Base-by-base conservation (phyloP, 2,797 vertebrate species). In the Pseudochromis fuscus region DNA sequence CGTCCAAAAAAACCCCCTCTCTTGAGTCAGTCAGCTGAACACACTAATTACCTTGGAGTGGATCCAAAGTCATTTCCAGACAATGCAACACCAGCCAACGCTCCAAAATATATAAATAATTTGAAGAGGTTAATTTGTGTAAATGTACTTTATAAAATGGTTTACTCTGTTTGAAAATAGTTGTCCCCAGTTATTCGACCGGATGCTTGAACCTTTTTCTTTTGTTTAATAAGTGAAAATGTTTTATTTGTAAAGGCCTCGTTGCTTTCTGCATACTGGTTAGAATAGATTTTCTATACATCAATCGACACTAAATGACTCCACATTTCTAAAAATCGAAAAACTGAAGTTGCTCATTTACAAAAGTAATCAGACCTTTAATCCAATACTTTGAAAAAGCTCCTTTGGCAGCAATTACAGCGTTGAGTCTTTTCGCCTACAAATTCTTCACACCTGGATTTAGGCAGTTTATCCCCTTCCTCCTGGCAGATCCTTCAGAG, bases 41-140 rank as follows among this genome's bases (percentile, higher is more conserved):
- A 49, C 60, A 67, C 49, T 74, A 77, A 83, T 88, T 85, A 49
- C 60, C 24, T 75, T 85, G 81, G 75, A 82, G 40, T 45, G 31
- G 30, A 45, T 65, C 63, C 80, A 79, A 72, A 77, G 75, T 28
- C 21, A 66, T 58, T 65, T 72, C 40, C 67, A 48, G 51, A 61
- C 60, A 61, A 72, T 37, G 49, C 69, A 75, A 67, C 49, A 72
- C 46, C n/a, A 40, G 31, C 45, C 53, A 51, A 25, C 30, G 61
- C 67, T 67, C 46, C 51, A 24, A 27, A 50, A 56, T 51, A 27
- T 18, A 35, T 3, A 23, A 63, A 31, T 73, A 4, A 51, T 40
- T 49, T 65, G n/a, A 69, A 52, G 45, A 69, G 48, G 55, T 74
- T 69, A 10, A 56, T 52, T 31, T 53, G 51, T 61, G 40, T 38